Evolutionary conservation across 2,797 vertebrate species (phyloP), one percentile per base, ranked within the genome.

Genomic region (Hypotaenidia philippensis): DNA sequence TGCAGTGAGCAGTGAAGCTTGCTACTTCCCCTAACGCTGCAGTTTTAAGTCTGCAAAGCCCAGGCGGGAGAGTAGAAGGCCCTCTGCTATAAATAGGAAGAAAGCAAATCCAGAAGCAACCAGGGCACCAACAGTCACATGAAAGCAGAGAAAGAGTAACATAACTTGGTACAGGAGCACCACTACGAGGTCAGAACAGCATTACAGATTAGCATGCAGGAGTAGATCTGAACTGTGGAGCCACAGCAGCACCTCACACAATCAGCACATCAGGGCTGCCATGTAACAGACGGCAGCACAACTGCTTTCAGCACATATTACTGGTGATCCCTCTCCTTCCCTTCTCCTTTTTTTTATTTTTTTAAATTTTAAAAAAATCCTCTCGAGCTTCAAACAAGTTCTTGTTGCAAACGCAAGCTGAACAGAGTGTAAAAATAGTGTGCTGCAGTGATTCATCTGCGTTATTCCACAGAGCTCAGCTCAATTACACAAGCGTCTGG

Each of bases 381-480:
- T 52, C 76, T 83, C 79, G 32, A 26, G 87, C 92, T 91, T 86
- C 65, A 85, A 86, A 94, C 50, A 78, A 96, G 87, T 91, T 90
- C 91, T 92, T 86, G 59, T 45, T 81, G 90, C 77, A 93, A 92
- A 90, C 1, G 6, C 59, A 92, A 90, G 79, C 90, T 63, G 85
- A 94, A 94, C 47, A 49, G 2, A 55, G 87, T 83, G 65, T 78
- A 96, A 96, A 96, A 95, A 94, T 96, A 97, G 94, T 52, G 71
- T 13, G 56, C 90, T 94, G 92, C 95, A 95, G 89, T 85, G 94
- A 95, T 91, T 96, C 95, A 97, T 96, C 90, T 87, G 90, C 23
- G 16, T 90, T 95, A 93, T 90, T 96, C 78, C 94, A 94, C 88
- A 82, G 86, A 87, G 88, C 86, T 96, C 94, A 96, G 94, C 95